Evolutionary conservation across 2,888 invertebrate genomes (phyloP).

Genomic region (Epinotia brunnichana): DNA sequence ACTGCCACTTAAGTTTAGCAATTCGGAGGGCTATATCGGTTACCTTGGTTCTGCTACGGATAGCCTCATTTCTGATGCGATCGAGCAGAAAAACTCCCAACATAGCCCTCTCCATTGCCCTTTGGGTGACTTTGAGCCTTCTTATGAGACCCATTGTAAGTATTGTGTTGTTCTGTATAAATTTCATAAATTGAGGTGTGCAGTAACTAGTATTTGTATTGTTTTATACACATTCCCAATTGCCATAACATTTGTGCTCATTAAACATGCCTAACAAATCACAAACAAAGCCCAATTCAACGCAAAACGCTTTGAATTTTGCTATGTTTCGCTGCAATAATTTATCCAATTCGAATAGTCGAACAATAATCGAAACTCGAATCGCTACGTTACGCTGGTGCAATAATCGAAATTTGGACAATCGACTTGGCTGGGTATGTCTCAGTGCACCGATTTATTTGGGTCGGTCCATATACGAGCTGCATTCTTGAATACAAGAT

Average conservation of each 20-base stretch:
- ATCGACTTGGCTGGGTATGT: constrained; percentile 28
- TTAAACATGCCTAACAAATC: constrained; percentile 7
- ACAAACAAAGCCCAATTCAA: constrained; percentile 9
- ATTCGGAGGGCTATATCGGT: too few species aligned
- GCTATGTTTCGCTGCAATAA: constrained; percentile 20
- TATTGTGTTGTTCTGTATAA: too few species aligned
- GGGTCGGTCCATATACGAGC: constrained; percentile 4
- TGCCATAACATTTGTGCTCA: neutral
- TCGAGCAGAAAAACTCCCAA: too few species aligned
- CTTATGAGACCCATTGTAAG: too few species aligned
- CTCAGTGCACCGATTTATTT: constrained; percentile 34
- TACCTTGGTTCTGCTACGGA: too few species aligned
- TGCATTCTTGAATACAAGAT: neutral
- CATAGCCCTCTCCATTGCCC: too few species aligned
- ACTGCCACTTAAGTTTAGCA: too few species aligned
- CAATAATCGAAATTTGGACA: constrained; percentile 44
- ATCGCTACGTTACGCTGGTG: constrained; percentile 25
- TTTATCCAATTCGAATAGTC: constrained; percentile 36
- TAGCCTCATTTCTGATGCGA: too few species aligned
- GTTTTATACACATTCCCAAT: neutral
- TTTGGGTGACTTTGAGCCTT: too few species aligned
- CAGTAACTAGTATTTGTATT: too few species aligned
- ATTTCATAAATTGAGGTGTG: too few species aligned
- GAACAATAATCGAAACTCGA: constrained; percentile 36
- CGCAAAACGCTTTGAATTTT: constrained; percentile 3